Evolutionary conservation across 2,113 vertebrate species (phyloP), one percentile per base, ranked within the genome.

Genomic region (Alectura lathami): DNA sequence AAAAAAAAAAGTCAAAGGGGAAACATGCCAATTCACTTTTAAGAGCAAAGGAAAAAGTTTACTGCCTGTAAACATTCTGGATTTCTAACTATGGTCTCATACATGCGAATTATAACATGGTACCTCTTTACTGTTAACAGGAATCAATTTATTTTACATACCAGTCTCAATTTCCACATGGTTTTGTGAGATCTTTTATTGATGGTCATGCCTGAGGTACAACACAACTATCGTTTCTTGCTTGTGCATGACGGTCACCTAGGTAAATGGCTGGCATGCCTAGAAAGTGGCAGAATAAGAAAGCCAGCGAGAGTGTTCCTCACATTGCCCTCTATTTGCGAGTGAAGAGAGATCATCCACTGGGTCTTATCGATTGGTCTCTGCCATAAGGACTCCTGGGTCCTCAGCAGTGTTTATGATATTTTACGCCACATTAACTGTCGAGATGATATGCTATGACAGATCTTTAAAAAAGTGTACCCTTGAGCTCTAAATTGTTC

Each of bases 401-500:
- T 81, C 93, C 80, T 76, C 93, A 67, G 93, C 79, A 73, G 93
- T 69, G 95, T 95, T 91, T 86, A 69, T 89, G 95, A 94, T 95
- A 92, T 96, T 95, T 96, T 95, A 91, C 62, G 40, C 89, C 88
- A 92, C 93, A 93, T 96, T 97, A 97, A 73, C 96, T 72, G 67
- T 40, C 62, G 91, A 91, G 92, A 93, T 89, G 88, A 95, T 91
- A 93, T 38, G 88, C 95, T 95, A 73, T 79, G 88, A 94, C 95
- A 96, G 97, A 96, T 97, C 96, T 94, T 90, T 79, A 50, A 89
- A 88, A 88, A 85, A 91, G 91, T 83, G 88, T 84, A 73, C 93
- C 62, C 73, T 83, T 82, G 87, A 96, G 94, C 93, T 94, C 96
- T 94, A 91, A 94, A 95, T 88, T 96, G 96, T 89, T 97, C 94